Evolutionary conservation across 2,888 invertebrate genomes (phyloP).

Genomic region (Acanthosepion pharaonis): DNA sequence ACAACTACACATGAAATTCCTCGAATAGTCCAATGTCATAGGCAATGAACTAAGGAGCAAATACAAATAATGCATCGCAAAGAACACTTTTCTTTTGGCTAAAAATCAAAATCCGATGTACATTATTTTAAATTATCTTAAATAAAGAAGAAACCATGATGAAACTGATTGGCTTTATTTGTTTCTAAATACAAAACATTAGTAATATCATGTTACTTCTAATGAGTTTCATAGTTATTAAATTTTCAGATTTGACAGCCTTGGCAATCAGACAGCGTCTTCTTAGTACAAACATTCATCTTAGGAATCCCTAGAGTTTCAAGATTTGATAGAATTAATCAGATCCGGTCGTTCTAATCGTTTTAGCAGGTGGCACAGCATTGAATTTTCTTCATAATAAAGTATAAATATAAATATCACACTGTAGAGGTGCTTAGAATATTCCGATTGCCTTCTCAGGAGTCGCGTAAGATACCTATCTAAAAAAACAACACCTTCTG

Average conservation of each 20-base stretch:
- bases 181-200: neutral
- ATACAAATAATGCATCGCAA: too few relatives aligned
- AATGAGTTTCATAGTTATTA: neutral
- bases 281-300: constrained; percentile 9
- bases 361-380: neutral
- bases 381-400: neutral
- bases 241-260: neutral
- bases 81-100: too few relatives aligned
- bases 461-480: too few relatives aligned
- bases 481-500: too few relatives aligned
- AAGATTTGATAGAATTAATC: neutral
- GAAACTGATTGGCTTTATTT: neutral
- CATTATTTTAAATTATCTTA: neutral
- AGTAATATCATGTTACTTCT: neutral
- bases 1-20: too few relatives aligned
- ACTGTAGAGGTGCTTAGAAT: too few relatives aligned
- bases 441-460: too few relatives aligned
- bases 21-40: too few relatives aligned
- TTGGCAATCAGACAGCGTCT: too few relatives aligned
- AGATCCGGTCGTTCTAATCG: neutral
- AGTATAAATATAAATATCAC: neutral
- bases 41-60: too few relatives aligned
- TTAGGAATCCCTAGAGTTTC: neutral
- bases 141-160: neutral
- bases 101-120: neutral